Percentiles rank a stretch among this genome's conserved stretches.
These are phyloP conservation scores for Semotilus atromaculatus DNA, from an alignment of 2,797 vertebrate genomes.

Conservation along the genomic window DNA sequence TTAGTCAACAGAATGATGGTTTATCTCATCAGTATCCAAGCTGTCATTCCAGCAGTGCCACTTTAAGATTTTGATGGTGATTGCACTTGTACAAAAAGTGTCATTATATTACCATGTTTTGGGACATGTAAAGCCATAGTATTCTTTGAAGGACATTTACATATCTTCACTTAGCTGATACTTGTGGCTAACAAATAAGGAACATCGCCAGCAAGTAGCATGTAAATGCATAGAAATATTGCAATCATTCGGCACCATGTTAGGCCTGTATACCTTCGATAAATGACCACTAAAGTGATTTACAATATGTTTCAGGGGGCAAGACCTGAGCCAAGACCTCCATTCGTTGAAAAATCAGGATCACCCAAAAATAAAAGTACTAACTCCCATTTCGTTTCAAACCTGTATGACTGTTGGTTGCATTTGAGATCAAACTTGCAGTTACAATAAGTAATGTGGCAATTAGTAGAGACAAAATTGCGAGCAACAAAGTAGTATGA, in stretches of 20 bases:
- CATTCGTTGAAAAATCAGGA: background rate
- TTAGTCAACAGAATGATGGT: background rate
- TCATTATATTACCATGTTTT: background rate
- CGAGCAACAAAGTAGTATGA: background rate
- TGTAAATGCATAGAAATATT: background rate
- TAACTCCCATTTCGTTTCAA: background rate
- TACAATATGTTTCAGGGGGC: background rate
- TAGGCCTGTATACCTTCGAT: background rate
- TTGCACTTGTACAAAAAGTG: background rate
- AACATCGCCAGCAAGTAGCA: background rate
- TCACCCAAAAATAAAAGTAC: background rate
- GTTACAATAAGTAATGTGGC: background rate
- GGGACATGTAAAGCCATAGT: background rate
- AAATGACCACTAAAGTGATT: background rate
- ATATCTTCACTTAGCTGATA: background rate
- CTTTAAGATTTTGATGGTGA: background rate
- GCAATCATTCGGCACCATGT: background rate
- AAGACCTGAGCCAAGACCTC: background rate
- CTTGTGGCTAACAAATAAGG: too few relatives aligned
- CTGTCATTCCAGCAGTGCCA: background rate
- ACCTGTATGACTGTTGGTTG: background rate
- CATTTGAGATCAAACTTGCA: background rate
- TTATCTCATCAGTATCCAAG: slow-evolving; percentile 14
- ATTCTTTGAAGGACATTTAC: background rate
- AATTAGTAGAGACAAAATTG: background rate